Conservation (phyloP, 2,888 invertebrate genomes). For the Cephalotes varians region DNA sequence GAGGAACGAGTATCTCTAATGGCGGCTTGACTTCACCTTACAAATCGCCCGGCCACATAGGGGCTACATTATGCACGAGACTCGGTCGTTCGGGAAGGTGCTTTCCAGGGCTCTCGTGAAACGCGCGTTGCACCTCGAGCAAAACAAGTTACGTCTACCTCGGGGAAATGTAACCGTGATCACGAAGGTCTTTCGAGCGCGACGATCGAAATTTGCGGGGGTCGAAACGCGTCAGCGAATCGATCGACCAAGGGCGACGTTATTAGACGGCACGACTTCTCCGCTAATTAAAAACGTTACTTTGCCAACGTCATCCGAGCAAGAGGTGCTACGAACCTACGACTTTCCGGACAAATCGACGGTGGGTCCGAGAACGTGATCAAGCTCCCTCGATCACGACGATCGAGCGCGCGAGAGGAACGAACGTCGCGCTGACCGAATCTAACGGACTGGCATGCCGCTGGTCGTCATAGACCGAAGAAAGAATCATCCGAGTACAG, state of each 20-base stretch:
- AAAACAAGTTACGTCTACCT: conserved; percentile 37
- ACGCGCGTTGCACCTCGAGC: conserved; percentile 24
- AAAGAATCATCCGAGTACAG: conserved; percentile 73
- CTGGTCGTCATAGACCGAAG: conserved; percentile 78
- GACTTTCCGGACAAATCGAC: background rate
- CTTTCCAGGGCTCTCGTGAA: conserved; percentile 25
- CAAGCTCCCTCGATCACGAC: conserved; percentile 7
- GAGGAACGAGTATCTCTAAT: background rate
- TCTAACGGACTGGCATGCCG: conserved; percentile 78
- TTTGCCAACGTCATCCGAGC: background rate
- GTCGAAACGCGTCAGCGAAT: background rate
- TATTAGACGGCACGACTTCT: background rate
- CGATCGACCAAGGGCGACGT: background rate
- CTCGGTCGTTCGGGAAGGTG: conserved; percentile 26
- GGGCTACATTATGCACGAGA: conserved; percentile 19
- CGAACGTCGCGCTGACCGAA: conserved; percentile 73
- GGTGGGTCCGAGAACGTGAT: background rate
- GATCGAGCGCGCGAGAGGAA: conserved; percentile 10
- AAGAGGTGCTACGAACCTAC: background rate
- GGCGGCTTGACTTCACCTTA: conserved; percentile 13
- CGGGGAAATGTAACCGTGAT: conserved; percentile 20
- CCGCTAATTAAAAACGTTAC: conserved; percentile 10
- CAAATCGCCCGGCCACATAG: conserved; percentile 13
- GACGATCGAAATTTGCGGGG: conserved; percentile 43
- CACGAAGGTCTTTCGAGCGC: conserved; percentile 22